These are phyloP conservation scores for Miniopterus natalensis DNA, from an alignment of 2,113 vertebrate species.

Conservation along the genomic window DNA sequence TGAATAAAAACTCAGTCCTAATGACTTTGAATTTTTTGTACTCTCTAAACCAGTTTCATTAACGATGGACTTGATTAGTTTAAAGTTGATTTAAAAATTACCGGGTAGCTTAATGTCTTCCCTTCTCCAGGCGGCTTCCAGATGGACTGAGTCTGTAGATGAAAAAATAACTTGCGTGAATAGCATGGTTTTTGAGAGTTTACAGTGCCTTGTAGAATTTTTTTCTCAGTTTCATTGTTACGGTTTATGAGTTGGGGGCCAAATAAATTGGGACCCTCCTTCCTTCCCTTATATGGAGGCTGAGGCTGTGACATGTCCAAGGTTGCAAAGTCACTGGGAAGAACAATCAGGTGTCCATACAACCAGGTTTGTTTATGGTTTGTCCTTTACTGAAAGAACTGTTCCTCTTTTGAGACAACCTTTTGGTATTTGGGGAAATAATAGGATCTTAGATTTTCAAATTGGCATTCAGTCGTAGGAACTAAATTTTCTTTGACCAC, in stretches of 20 bases:
- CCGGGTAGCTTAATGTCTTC: constrained; percentile 64
- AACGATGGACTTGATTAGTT: constrained; percentile 57
- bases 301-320: constrained; percentile 5
- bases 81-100: constrained; percentile 61
- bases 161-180: constrained; percentile 11
- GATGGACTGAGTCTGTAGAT: constrained; percentile 64
- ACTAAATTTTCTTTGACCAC: constrained; percentile 2
- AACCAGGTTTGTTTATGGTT: background rate
- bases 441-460: constrained; percentile 34
- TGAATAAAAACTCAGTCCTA: constrained; percentile 75
- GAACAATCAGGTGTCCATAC: background rate
- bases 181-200: constrained; percentile 71
- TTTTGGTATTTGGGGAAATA: constrained; percentile 43
- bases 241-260: constrained; percentile 60
- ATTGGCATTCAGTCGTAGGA: constrained; percentile 33
- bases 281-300: constrained; percentile 25
- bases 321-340: background rate
- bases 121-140: constrained; percentile 65
- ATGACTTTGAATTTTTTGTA: constrained; percentile 71
- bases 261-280: constrained; percentile 49
- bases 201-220: constrained; percentile 81
- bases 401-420: constrained; percentile 39
- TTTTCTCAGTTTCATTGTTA: constrained; percentile 48
- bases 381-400: constrained; percentile 4
- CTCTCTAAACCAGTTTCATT: constrained; percentile 41